These are phyloP conservation scores for Myripristis murdjan DNA, from an alignment of 2,797 vertebrate genomes.

Conservation along the genomic window DNA sequence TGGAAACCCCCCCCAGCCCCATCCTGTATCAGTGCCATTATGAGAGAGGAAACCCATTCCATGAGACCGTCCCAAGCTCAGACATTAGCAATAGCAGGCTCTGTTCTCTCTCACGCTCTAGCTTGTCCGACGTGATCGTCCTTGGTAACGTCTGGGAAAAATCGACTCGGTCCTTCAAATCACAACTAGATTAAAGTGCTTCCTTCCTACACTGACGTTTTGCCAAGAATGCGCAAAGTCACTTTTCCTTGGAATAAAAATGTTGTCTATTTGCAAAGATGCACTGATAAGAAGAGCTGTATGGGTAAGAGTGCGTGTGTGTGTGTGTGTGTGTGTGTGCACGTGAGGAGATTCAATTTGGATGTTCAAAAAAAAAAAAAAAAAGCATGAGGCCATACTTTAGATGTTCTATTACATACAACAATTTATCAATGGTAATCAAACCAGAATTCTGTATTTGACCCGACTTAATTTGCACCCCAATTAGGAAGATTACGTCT, in stretches of 20 bases:
- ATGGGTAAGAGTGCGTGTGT: slow-evolving; percentile 22
- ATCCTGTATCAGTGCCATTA: slow-evolving; percentile 69
- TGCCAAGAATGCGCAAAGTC: slow-evolving; percentile 74
- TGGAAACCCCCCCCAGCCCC: slow-evolving; percentile 43
- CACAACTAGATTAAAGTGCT: slow-evolving; percentile 79
- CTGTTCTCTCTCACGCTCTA: slow-evolving; percentile 32
- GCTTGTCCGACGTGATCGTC: slow-evolving; percentile 62
- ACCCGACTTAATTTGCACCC: slow-evolving; percentile 29
- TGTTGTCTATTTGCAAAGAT: slow-evolving; percentile 40
- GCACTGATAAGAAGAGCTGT: slow-evolving; percentile 43
- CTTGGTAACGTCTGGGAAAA: slow-evolving; percentile 10
- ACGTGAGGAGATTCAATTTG: slow-evolving; percentile 30
- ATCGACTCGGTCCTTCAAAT: not conserved
- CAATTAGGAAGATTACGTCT: slow-evolving; percentile 2
- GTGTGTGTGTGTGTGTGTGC: slow-evolving; percentile 17
- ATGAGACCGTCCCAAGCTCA: slow-evolving; percentile 59
- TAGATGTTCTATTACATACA: slow-evolving; percentile 36
- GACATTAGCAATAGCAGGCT: slow-evolving; percentile 81
- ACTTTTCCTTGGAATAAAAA: slow-evolving; percentile 56
- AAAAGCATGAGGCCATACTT: too few species aligned
- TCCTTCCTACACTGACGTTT: slow-evolving; percentile 77
- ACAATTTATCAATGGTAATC: slow-evolving; percentile 19
- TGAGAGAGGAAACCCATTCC: slow-evolving; percentile 52
- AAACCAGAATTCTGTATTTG: slow-evolving; percentile 36
- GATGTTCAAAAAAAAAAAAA: too few species aligned